phyloP scores from a whole-genome alignment of 2,797 vertebrate species.

The Furcifer pardalis region DNA sequence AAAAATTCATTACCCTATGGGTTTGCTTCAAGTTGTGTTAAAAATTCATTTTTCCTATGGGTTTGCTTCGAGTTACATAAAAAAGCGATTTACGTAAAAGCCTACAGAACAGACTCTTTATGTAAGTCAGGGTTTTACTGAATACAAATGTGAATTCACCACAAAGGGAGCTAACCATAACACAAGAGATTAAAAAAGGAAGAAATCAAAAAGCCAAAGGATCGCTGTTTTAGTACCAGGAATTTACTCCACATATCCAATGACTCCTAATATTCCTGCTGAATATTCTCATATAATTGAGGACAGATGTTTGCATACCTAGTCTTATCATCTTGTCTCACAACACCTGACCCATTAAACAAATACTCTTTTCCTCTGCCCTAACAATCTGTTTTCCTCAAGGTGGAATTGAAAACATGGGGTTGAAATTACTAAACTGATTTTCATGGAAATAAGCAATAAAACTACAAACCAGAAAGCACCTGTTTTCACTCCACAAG shows the following conservation, averaged over 20 bases:
- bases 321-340: not conserved
- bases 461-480: slow-evolving; percentile 1
- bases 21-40: no score
- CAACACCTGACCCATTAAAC: not conserved
- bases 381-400: not conserved
- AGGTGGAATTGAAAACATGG: not conserved
- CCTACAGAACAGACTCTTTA: no score
- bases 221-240: not conserved
- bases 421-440: not conserved
- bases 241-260: not conserved
- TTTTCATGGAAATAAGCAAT: not conserved
- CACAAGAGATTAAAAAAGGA: not conserved
- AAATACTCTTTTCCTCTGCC: slow-evolving; percentile 2
- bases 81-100: no score
- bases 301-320: not conserved
- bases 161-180: not conserved
- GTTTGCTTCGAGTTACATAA: no score
- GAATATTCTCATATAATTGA: not conserved
- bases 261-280: not conserved
- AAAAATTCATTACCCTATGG: no score
- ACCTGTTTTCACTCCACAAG: not conserved
- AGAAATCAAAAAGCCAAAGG: not conserved
- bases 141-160: not conserved
- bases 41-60: no score
- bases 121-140: no score